phyloP scores from a whole-genome alignment of 2,797 vertebrate species.

The Urosaurus nigricauda region DNA sequence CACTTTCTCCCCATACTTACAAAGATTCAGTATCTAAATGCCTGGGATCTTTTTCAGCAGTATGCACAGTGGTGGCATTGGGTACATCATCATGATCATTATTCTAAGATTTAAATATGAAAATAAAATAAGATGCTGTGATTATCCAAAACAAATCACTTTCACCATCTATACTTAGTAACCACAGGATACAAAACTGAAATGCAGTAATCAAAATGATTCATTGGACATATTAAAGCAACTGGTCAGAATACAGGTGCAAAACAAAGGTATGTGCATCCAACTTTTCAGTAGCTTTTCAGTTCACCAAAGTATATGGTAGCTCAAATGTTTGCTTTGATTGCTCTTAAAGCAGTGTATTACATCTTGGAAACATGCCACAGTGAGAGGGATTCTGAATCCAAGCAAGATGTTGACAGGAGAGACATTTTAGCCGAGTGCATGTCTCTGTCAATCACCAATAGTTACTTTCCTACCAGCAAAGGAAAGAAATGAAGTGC shows the following conservation, averaged over 20 bases:
- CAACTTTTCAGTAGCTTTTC: no score
- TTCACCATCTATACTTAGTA: background rate
- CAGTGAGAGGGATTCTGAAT: no score
- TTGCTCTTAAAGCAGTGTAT: background rate
- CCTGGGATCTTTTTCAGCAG: constrained; percentile 35
- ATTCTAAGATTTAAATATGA: constrained; percentile 54
- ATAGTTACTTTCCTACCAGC: background rate
- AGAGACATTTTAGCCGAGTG: background rate
- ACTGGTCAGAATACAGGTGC: background rate
- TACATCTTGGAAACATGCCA: background rate
- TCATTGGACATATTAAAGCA: background rate
- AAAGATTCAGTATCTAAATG: constrained; percentile 1
- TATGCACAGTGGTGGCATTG: constrained; percentile 11
- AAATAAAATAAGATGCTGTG: background rate
- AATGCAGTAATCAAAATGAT: background rate
- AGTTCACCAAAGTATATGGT: background rate
- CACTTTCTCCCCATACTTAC: constrained; percentile 62
- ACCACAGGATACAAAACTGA: background rate
- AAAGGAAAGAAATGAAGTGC: background rate
- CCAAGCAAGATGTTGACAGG: background rate
- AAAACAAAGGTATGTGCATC: background rate
- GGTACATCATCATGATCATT: background rate
- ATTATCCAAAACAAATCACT: background rate
- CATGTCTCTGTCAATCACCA: background rate
- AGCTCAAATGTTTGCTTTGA: constrained; percentile 8